phyloP scores from a whole-genome alignment of 2,113 vertebrate species.

The Sapajus apella region DNA sequence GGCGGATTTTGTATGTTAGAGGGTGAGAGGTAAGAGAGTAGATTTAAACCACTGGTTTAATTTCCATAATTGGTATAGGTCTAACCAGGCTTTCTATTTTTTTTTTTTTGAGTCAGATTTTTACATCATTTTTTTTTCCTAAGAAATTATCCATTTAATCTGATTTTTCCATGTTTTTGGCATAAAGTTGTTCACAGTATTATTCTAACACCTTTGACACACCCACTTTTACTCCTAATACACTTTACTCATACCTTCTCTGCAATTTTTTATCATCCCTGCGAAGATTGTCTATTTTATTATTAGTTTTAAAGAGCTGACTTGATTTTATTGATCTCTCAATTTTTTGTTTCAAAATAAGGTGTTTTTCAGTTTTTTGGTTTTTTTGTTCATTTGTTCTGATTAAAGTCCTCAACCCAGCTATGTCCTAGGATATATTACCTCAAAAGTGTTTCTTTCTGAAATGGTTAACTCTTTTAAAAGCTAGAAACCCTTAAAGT shows the following conservation, averaged over 20 bases:
- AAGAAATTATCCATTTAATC: neutral
- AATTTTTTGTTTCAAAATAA: neutral
- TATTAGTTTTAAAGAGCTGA: neutral
- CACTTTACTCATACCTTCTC: neutral
- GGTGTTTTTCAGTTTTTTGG: neutral
- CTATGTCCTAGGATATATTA: neutral
- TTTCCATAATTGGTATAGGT: too few relatives aligned
- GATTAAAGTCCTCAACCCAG: neutral
- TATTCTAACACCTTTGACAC: neutral
- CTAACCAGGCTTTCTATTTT: too few relatives aligned
- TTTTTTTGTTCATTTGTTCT: conserved; percentile 13
- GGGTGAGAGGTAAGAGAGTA: too few relatives aligned
- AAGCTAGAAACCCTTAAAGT: conserved; percentile 10
- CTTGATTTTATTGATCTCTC: neutral
- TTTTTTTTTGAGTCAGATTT: neutral
- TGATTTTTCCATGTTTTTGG: neutral
- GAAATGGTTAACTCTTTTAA: neutral
- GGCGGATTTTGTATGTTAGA: too few relatives aligned
- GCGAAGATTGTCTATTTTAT: neutral
- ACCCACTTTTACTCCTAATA: neutral
- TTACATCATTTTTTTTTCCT: conserved; percentile 32
- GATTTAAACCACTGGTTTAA: too few relatives aligned
- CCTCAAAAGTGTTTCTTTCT: neutral
- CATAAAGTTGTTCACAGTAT: neutral
- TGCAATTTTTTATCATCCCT: conserved; percentile 1